These are phyloP conservation scores for Plecotus auritus DNA, from an alignment of 2,113 vertebrate genomes.

Conservation along the genomic window DNA sequence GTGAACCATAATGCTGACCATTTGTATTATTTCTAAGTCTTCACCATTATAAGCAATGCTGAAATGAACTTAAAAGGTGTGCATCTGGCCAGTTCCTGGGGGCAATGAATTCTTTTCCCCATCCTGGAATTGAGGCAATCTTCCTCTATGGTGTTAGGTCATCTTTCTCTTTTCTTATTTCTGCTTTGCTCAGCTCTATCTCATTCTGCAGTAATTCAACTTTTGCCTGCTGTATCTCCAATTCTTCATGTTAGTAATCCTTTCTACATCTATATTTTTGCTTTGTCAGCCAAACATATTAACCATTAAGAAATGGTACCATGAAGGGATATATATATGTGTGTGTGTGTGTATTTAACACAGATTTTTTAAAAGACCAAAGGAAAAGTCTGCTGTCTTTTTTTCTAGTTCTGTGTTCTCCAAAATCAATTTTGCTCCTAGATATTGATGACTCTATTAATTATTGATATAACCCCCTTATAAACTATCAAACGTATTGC, in stretches of 20 bases:
- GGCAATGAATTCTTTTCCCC: not conserved
- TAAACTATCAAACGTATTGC: not conserved
- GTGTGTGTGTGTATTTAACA: not conserved
- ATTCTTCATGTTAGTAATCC: not conserved
- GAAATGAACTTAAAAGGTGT: not conserved
- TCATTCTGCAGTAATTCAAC: conserved; percentile 24
- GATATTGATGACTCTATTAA: conserved; percentile 31
- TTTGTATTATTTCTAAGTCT: not conserved
- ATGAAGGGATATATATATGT: not conserved
- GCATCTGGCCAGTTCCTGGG: not conserved
- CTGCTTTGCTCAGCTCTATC: conserved; percentile 38
- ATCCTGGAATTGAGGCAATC: not conserved
- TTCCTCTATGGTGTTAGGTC: not conserved
- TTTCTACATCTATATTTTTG: conserved; percentile 29
- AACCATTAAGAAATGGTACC: conserved; percentile 37
- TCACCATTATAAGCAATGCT: not conserved
- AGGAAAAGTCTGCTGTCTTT: not conserved
- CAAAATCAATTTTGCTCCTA: conserved; percentile 37
- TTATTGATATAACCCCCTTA: not conserved
- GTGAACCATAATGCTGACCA: not conserved
- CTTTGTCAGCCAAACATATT: conserved; percentile 27
- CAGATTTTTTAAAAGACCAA: not conserved
- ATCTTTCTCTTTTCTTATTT: conserved; percentile 20
- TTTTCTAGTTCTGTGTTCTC: not conserved
- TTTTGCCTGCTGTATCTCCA: conserved; percentile 39